These are phyloP conservation scores for Phyllotreta striolata DNA, from an alignment of 2,888 invertebrate genomes.

Conservation along the genomic window DNA sequence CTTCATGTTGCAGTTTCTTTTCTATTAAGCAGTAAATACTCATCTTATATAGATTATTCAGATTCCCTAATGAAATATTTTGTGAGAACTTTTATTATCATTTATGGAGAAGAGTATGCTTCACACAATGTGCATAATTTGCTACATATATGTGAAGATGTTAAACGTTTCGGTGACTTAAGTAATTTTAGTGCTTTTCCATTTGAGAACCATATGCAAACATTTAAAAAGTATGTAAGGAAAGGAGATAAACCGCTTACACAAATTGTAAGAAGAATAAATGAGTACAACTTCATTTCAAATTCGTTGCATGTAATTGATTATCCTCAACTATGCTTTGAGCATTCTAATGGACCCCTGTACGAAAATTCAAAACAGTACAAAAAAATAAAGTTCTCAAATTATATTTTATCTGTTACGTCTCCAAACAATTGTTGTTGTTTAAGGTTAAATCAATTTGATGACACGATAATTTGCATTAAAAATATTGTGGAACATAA, in stretches of 20 bases:
- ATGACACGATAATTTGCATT: constrained; percentile 3
- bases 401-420: constrained; percentile 1
- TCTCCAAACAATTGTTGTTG: constrained; percentile 7
- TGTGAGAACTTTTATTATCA: constrained; percentile 37
- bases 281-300: not conserved
- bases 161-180: constrained; percentile 33
- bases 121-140: constrained; percentile 46
- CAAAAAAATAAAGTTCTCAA: not conserved
- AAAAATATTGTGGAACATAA: constrained; percentile 2
- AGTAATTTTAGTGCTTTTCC: constrained; percentile 34
- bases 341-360: constrained; percentile 13
- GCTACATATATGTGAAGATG: constrained; percentile 40
- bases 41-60: constrained; percentile 28
- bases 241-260: constrained; percentile 29
- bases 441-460: too few relatives aligned
- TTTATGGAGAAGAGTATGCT: constrained; percentile 42
- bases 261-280: constrained; percentile 30
- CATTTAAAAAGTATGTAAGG: constrained; percentile 23
- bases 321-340: not conserved
- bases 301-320: not conserved
- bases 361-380: not conserved
- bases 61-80: constrained; percentile 36
- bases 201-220: constrained; percentile 35
- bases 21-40: constrained; percentile 12
- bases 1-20: constrained; percentile 19